These are phyloP conservation scores for Galaxea fascicularis DNA, from an alignment of 92 coral and sea anemone species.

Conservation along the genomic window DNA sequence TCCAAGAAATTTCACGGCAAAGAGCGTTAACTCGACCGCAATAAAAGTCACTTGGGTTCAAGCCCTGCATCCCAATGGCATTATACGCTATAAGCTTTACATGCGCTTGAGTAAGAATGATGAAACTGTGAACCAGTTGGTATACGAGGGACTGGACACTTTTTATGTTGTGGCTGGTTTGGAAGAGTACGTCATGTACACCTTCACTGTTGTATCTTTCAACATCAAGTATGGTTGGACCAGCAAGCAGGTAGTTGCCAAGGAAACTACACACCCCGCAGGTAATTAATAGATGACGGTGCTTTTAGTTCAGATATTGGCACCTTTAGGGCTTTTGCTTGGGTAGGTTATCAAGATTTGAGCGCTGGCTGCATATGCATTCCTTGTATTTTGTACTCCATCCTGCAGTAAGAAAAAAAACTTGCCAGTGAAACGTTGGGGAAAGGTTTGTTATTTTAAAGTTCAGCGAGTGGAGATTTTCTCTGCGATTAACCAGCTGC, in stretches of 20 bases:
- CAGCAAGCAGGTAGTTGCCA: constrained; percentile 48
- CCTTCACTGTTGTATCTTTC: constrained; percentile 67
- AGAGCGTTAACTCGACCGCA: constrained; percentile 68
- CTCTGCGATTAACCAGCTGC: too few species aligned
- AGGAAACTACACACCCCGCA: constrained; percentile 71
- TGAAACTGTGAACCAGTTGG: constrained; percentile 2
- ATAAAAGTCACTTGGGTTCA: constrained; percentile 60
- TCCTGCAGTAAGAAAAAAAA: too few species aligned
- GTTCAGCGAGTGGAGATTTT: too few species aligned
- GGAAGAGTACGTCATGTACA: constrained; percentile 59
- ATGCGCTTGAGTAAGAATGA: constrained; percentile 28
- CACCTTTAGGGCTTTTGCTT: neutral
- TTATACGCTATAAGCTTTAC: constrained; percentile 56
- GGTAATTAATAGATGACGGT: constrained; percentile 39
- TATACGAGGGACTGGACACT: constrained; percentile 58
- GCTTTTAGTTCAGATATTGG: neutral
- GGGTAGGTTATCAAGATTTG: too few species aligned
- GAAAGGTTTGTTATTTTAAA: too few species aligned
- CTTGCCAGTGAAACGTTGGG: too few species aligned
- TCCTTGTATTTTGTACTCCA: too few species aligned
- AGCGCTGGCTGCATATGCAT: too few species aligned
- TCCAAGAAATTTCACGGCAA: constrained; percentile 75
- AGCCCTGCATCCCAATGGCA: constrained; percentile 73
- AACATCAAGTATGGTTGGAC: constrained; percentile 50
- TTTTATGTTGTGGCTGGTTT: constrained; percentile 54